Conservation (phyloP, 23 tunicate species). For the Halocynthia roretzi region DNA sequence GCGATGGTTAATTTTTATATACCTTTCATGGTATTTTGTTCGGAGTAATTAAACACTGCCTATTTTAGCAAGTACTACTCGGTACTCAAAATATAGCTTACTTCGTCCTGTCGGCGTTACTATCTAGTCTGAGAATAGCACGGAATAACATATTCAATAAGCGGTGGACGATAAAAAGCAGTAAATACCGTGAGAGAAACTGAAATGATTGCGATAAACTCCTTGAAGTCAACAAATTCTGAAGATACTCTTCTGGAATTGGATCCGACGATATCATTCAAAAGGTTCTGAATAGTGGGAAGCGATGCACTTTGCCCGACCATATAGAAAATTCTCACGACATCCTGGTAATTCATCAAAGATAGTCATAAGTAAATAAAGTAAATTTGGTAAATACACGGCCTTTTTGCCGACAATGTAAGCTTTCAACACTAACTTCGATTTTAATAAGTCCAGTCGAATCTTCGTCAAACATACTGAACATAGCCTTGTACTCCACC, state of each 20-base stretch:
- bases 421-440: conserved; percentile 1
- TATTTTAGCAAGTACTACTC: too few species aligned
- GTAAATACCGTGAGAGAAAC: conserved; percentile 9
- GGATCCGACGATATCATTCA: conserved; percentile 8
- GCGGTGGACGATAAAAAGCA: too few species aligned
- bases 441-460: conserved; percentile 12
- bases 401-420: not conserved
- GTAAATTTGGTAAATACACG: not conserved
- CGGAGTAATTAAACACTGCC: too few species aligned
- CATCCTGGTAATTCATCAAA: not conserved
- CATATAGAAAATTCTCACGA: not conserved
- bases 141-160: too few species aligned
- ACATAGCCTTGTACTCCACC: not conserved
- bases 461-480: conserved; percentile 8
- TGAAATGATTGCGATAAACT: conserved; percentile 10
- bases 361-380: not conserved
- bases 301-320: conserved; percentile 6
- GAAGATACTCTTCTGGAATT: not conserved
- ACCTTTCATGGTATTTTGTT: too few species aligned
- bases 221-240: conserved; percentile 22
- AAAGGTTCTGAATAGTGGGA: not conserved
- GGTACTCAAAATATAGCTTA: too few species aligned
- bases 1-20: too few species aligned
- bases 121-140: too few species aligned
- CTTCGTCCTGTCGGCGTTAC: too few species aligned